Evolutionary conservation across 2,113 vertebrate species (phyloP), one percentile per base, ranked within the genome.

Genomic region (Ptilorrhoa leucosticta): DNA sequence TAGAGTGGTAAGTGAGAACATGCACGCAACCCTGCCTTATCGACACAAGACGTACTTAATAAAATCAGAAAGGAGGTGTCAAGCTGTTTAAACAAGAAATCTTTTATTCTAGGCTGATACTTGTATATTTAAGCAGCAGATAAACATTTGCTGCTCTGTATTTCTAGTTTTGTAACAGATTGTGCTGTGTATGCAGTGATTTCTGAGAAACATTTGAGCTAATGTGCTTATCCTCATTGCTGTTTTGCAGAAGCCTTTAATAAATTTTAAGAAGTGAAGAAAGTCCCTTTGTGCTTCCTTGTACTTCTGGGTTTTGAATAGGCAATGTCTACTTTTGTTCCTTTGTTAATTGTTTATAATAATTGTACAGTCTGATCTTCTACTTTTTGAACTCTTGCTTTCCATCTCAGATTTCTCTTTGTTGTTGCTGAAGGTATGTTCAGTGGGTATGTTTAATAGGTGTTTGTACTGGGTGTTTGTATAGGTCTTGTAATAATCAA

Each of bases 261-360:
- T 85, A 57, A 71, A 65, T 89, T 89, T 90, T 94, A 79, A 89
- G 93, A 84, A 92, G 71, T 91, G 27, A 84, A 96, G 92, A 91
- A 97, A 97, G 72, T 71, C 66, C 82, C 87, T 79, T 89, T 91
- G 65, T 77, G 87, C n/a, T 93, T 93, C 64, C 35, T 66, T 50
- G 58, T 75, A 23, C 45, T 71, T 90, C 35, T 13, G 33, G 4
- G 15, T 79, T 64, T 86, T 90, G 51, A 83, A 24, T 50, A 57
- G n/a, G 47, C 73, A 75, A 19, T 54, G 40, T 66, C 68, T 87
- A 26, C 16, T 51, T 93, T 78, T 94, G 33, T 89, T 89, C 42
- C 37, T 70, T 81, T 77, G 57, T 64, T 81, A 90, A 33, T 65
- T 89, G 65, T 81, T 89, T 78, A 22, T 35, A 47, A 27, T 72